Evolutionary conservation across 1,140 invertebrate genomes (phyloP).

Genomic region (Neoseiulus cucumeris): DNA sequence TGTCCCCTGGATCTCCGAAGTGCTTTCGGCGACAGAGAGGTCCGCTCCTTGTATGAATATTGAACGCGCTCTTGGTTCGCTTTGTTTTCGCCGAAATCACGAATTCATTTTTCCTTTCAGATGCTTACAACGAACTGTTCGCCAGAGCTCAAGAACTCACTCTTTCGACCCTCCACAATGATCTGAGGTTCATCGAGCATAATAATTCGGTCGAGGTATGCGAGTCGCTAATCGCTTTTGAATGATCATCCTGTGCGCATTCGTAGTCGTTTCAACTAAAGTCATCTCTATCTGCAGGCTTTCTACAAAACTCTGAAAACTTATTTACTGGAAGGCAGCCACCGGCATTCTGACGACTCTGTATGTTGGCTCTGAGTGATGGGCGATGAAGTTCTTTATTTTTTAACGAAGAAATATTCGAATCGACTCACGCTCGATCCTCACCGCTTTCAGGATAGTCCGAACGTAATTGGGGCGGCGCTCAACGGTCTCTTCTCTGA

Average conservation of each 20-base stretch:
- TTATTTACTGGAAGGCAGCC: not conserved
- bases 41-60: too few species aligned
- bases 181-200: not conserved
- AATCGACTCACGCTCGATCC: too few species aligned
- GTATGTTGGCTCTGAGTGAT: too few species aligned
- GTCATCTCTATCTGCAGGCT: not conserved
- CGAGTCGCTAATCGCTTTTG: not conserved
- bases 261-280: not conserved
- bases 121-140: not conserved
- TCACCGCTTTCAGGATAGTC: too few species aligned
- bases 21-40: too few species aligned
- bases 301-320: not conserved
- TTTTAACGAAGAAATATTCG: too few species aligned
- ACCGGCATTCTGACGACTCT: too few species aligned
- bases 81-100: too few species aligned
- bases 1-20: too few species aligned
- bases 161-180: not conserved
- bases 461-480: not conserved
- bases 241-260: too few species aligned
- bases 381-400: too few species aligned
- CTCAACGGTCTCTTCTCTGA: not conserved
- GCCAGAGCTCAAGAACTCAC: not conserved
- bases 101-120: not conserved
- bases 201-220: not conserved
- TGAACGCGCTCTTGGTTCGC: too few species aligned